A percentile compares a stretch with the other conserved stretches of the same genome.
Evolutionary conservation across 2,797 vertebrate genomes (phyloP).

Genomic region (Pseudochaenichthys georgianus): DNA sequence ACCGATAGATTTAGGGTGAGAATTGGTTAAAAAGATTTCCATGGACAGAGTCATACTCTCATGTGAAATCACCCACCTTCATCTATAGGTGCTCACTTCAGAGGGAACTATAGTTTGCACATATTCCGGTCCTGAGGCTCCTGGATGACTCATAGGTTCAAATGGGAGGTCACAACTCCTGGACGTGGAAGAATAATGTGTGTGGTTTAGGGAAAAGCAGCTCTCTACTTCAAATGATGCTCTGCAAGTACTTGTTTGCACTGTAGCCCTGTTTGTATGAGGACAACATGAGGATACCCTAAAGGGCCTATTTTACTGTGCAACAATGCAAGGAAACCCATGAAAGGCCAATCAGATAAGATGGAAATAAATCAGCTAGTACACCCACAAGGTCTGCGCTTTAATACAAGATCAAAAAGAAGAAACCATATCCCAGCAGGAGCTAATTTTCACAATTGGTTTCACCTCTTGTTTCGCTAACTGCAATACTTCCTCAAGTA

Average conservation of each 20-base stretch:
- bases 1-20: slow-evolving; percentile 17
- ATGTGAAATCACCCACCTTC: slow-evolving; percentile 7
- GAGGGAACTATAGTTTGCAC: slow-evolving; percentile 63
- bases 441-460: slow-evolving; percentile 13
- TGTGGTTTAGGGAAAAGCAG: slow-evolving; percentile 1
- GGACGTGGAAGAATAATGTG: slow-evolving; percentile 32
- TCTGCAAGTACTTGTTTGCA: slow-evolving; percentile 63
- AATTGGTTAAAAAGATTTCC: slow-evolving; percentile 24
- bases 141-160: slow-evolving; percentile 78
- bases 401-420: slow-evolving; percentile 65
- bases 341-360: slow-evolving; percentile 80
- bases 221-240: neutral
- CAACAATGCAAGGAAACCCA: slow-evolving; percentile 81
- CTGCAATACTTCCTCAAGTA: slow-evolving; percentile 26
- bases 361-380: slow-evolving; percentile 65
- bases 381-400: slow-evolving; percentile 27
- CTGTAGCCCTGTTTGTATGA: slow-evolving; percentile 57
- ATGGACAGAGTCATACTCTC: slow-evolving; percentile 8
- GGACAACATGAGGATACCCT: slow-evolving; percentile 65
- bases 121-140: slow-evolving; percentile 47
- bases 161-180: slow-evolving; percentile 75
- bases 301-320: slow-evolving; percentile 62
- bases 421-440: slow-evolving; percentile 6
- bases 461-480: slow-evolving; percentile 42
- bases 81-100: slow-evolving; percentile 54